Conservation (phyloP, 2,888 invertebrate species). For the Myathropa florea region DNA sequence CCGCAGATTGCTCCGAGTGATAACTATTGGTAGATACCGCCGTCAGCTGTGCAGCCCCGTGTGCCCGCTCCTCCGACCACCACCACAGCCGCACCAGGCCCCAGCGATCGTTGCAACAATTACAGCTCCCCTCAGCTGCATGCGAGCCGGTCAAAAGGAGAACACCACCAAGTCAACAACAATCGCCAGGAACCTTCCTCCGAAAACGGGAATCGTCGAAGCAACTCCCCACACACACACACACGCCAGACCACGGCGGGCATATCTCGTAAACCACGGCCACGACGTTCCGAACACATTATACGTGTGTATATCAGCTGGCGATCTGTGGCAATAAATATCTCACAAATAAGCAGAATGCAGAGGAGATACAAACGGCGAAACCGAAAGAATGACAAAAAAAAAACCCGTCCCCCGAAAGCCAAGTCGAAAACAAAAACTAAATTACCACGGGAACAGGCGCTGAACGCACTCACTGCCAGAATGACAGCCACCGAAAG, state of each 20-base stretch:
- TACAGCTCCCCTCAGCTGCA: conserved; percentile 71
- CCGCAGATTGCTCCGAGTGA: conserved; percentile 67
- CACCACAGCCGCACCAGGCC: conserved; percentile 1
- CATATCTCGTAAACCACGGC: conserved; percentile 70
- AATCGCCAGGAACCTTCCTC: conserved; percentile 61
- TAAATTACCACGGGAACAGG: conserved; percentile 55
- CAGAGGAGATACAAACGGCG: conserved; percentile 76
- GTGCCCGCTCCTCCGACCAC: conserved; percentile 22
- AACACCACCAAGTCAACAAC: conserved; percentile 52
- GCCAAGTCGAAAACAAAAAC: conserved; percentile 33
- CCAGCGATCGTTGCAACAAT: conserved; percentile 68
- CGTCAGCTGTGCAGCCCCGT: conserved; percentile 17
- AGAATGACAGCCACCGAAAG: background rate
- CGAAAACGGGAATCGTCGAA: conserved; percentile 39
- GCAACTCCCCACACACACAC: conserved; percentile 47
- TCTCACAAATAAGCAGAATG: conserved; percentile 81
- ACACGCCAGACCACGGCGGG: conserved; percentile 20
- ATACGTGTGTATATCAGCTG: conserved; percentile 80
- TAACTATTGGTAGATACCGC: conserved; percentile 65
- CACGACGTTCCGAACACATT: conserved; percentile 74
- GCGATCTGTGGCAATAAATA: conserved; percentile 81
- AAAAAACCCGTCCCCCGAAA: conserved; percentile 15
- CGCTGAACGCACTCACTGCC: background rate
- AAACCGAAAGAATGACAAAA: conserved; percentile 14
- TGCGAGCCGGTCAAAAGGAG: conserved; percentile 55